Evolutionary conservation across 2,797 vertebrate species (phyloP), one percentile per base, ranked within the genome.

Genomic region (Xerus rutilus): DNA sequence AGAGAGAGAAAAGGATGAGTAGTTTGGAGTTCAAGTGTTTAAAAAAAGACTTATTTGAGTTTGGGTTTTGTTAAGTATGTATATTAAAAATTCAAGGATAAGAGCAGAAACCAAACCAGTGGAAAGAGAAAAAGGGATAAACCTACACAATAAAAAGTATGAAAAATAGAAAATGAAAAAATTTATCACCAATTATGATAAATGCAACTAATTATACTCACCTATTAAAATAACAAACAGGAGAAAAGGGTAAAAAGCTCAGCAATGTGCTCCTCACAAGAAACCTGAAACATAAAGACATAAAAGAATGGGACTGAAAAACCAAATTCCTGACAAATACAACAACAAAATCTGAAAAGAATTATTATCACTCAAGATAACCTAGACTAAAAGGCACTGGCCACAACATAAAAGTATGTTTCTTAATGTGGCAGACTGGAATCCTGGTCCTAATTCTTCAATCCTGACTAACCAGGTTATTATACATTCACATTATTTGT

Each of bases 201-300:
- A 93, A 95, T 57, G 11, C 25, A 92, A 92, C 54, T 30, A 96
- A 67, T 84, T 73, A 87, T 76, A 94, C 92, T 97, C 85, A 94
- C 70, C 87, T 90, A 76, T 67, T 88, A 91, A 65, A 86, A 91
- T 73, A 85, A 72, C 49, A 89, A 73, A 86, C 5, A 74, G 30
- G 23, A 57, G 72, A 77, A 76, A 78, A 47, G 4, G 17, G 7
- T 23, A 28, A 78, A 83, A 89, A 35, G 23, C 3, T 64, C 82
- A 92, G 86, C 18, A 89, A 78, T 59, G 90, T 65, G 25, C 12
- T 88, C 82, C 89, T 93, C 79, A 77, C 11, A 77, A 76, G 69
- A 92, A 64, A 92, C 69, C 86, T 96, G 57, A 90, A 96, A 93
- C 59, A 88, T 43, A 95, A 93, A 95, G n/a, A 79, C 59, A 95